Base-by-base conservation (phyloP, 2,113 vertebrate genomes). In the Rallus limicola region DNA sequence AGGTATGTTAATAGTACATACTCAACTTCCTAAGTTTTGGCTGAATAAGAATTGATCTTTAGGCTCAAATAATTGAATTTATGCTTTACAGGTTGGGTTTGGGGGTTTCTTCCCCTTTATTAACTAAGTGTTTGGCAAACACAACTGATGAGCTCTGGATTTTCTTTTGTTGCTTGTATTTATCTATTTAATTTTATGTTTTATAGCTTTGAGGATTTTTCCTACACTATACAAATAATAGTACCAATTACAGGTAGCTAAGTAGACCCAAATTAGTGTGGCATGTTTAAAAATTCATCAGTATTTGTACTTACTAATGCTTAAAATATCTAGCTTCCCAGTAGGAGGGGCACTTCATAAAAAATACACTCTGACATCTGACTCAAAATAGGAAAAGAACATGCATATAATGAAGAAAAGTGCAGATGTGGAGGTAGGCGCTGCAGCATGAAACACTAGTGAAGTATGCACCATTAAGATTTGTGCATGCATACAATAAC, bases 1-100 rank as follows among this genome's bases (percentile, higher is more conserved):
- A 99, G 99, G 99, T 98, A 48, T 48, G 48, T 48, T 80, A 44
- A 50, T 28, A 46, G 59, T 85, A 46, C 13, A 1, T 64, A 40
- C 40, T 71, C 21, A 59, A 44, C 18, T 79, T 38, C 34, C 25
- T 80, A 59, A 21, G 4, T 52, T 90, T 70, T 63, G 10, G 1
- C 12, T 86, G 33, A 68, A 53, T 81, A 70, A 60, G 13, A 65
- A 31, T 78, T 85, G 36, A n/a, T 64, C 11, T 55, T 86, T 34
- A 40, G 56, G 42, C 12, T 46, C 44, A 44, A 55, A 42, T 6
- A 55, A 38, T 6, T 56, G 15, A 82, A 59, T 9, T 64, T 70
- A 16, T 4, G 2, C 38, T 42, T 86, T 55, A n/a, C 36, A 24
- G 52, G 25, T 53, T 52, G 24, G 50, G 25, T 55, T 95, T 81